These are phyloP conservation scores for Cynopterus sphinx DNA, from an alignment of 2,797 vertebrate genomes.

Conservation along the genomic window DNA sequence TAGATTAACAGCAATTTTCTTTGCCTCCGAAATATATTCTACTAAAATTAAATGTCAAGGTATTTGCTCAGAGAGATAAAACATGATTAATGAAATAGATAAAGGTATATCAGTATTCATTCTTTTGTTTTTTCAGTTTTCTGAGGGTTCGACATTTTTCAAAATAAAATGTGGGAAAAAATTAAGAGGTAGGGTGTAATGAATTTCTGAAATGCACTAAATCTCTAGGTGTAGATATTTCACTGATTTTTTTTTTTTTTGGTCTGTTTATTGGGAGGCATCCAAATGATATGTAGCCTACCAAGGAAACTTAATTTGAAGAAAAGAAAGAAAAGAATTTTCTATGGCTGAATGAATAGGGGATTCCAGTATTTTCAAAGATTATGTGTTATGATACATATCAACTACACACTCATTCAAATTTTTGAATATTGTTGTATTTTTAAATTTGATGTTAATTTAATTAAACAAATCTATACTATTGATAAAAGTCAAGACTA, in stretches of 20 bases:
- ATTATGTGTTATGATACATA: not conserved
- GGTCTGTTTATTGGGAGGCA: not conserved
- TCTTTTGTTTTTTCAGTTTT: not conserved
- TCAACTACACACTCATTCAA: not conserved
- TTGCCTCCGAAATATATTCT: not conserved
- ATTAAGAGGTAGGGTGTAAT: not conserved
- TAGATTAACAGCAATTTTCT: not conserved
- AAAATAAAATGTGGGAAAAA: conserved; percentile 33
- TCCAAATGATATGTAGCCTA: not conserved
- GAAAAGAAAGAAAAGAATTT: not conserved
- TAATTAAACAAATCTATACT: not conserved
- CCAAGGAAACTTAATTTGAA: not conserved
- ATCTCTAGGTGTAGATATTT: not conserved
- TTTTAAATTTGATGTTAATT: not conserved
- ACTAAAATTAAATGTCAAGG: not conserved
- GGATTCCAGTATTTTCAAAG: not conserved
- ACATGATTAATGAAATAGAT: not conserved
- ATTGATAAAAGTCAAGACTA: not conserved
- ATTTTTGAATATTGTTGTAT: not conserved
- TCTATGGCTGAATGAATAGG: not conserved
- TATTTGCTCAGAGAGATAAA: conserved; percentile 14
- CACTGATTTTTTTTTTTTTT: not conserved
- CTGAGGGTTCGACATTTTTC: not conserved
- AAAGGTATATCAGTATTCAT: not conserved
- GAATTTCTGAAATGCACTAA: conserved; percentile 6